Conservation (phyloP, 2,888 invertebrate genomes). For the Tubulanus polymorphus region DNA sequence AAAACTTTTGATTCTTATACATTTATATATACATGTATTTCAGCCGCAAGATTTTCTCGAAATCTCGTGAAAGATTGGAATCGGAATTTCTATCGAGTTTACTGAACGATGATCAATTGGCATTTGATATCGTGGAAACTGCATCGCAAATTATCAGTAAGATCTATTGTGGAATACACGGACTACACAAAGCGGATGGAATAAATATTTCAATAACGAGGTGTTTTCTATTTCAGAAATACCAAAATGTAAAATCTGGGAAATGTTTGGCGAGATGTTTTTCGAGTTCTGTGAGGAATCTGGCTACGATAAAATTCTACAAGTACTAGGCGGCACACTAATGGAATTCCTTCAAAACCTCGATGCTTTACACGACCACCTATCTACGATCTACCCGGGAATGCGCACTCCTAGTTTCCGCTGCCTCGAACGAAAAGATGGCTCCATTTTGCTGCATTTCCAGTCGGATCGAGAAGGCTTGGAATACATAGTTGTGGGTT, state of each 20-base stretch:
- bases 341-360: slow-evolving; percentile 92
- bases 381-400: slow-evolving; percentile 78
- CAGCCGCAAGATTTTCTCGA: not conserved
- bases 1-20: too few relatives aligned
- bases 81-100: not conserved
- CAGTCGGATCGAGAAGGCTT: slow-evolving; percentile 91
- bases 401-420: slow-evolving; percentile 75
- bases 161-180: too few relatives aligned
- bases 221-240: too few relatives aligned
- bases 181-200: too few relatives aligned
- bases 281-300: slow-evolving; percentile 73
- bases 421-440: slow-evolving; percentile 57
- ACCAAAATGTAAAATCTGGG: not conserved
- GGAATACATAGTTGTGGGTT: slow-evolving; percentile 94
- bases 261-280: not conserved
- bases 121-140: not conserved
- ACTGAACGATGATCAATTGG: not conserved
- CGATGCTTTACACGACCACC: slow-evolving; percentile 91
- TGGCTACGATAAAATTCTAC: slow-evolving; percentile 92
- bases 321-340: slow-evolving; percentile 90
- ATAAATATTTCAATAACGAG: too few relatives aligned
- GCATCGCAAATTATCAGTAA: not conserved
- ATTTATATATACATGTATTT: too few relatives aligned
- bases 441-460: slow-evolving; percentile 72
- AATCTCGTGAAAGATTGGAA: not conserved